Conservation (phyloP, 2,888 invertebrate species). For the Schizotus pectinicornis region DNA sequence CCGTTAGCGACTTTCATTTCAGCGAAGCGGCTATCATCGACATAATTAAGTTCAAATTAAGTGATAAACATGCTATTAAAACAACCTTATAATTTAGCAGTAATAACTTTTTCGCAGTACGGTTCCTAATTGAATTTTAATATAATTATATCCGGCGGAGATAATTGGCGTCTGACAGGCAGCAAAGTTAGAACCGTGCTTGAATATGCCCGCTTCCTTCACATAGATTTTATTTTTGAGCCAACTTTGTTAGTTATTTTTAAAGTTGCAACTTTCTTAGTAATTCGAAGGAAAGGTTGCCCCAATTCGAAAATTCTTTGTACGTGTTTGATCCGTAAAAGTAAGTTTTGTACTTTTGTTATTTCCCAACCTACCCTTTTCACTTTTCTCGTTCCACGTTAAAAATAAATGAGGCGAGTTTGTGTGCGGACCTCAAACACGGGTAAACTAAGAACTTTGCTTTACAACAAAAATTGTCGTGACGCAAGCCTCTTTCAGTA, state of each 20-base stretch:
- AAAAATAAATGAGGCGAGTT: slow-evolving; percentile 24
- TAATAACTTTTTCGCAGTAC: slow-evolving; percentile 45
- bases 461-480: background rate
- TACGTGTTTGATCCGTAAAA: slow-evolving; percentile 20
- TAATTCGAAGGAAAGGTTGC: slow-evolving; percentile 22
- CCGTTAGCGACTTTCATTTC: slow-evolving; percentile 1
- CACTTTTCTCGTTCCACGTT: slow-evolving; percentile 18
- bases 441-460: background rate
- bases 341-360: slow-evolving; percentile 22
- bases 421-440: background rate
- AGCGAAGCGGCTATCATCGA: slow-evolving; percentile 14
- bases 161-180: slow-evolving; percentile 40
- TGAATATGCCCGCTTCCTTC: slow-evolving; percentile 7
- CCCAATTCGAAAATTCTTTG: slow-evolving; percentile 27
- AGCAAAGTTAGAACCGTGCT: background rate
- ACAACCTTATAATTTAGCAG: slow-evolving; percentile 38
- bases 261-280: slow-evolving; percentile 24
- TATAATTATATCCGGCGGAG: slow-evolving; percentile 44
- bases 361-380: slow-evolving; percentile 14
- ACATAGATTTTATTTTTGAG: slow-evolving; percentile 22
- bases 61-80: slow-evolving; percentile 26
- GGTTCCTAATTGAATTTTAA: slow-evolving; percentile 47
- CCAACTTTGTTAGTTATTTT: slow-evolving; percentile 20
- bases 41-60: slow-evolving; percentile 28
- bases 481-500: no score